Evolutionary conservation across 2,113 vertebrate species (phyloP).

Genomic region (Oryctolagus cuniculus): mOryCun1.1 NC_091437.1:49061501-49062000

Average conservation of each 20-base stretch:
- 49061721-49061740: constrained; percentile 58
- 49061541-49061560: not conserved
- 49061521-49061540: constrained; percentile 55
- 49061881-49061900: not conserved
- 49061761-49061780: constrained; percentile 74
- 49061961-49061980: not conserved
- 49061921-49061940: fast-evolving
- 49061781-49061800: constrained; percentile 47
- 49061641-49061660: constrained; percentile 42
- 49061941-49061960: no score
- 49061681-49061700: constrained; percentile 67
- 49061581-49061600: fast-evolving
- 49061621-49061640: not conserved
- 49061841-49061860: not conserved
- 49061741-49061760: constrained; percentile 63
- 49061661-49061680: constrained; percentile 64
- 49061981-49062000: not conserved
- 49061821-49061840: not conserved
- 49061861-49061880: not conserved
- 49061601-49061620: not conserved
- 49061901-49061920: not conserved
- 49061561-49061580: constrained; percentile 62
- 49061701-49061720: constrained; percentile 75
- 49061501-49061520: constrained; percentile 21
- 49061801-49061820: constrained; percentile 54